Conservation (phyloP, 2,113 vertebrate genomes). For the Geococcyx californianus region DNA sequence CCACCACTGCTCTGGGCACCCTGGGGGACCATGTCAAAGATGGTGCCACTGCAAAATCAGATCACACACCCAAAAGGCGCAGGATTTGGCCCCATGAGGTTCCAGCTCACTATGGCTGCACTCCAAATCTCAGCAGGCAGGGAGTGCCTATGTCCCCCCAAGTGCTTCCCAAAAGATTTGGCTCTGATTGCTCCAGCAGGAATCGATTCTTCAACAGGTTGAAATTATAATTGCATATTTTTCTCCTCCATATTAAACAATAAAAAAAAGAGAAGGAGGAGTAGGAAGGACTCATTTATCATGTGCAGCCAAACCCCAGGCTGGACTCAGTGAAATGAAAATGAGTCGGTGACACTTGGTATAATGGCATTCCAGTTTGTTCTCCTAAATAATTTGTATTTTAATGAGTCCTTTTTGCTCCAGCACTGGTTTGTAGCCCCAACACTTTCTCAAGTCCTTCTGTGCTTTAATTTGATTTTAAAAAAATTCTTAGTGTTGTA, state of each 20-base stretch:
- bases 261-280: not conserved
- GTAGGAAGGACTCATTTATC: slow-evolving; percentile 8
- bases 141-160: not conserved
- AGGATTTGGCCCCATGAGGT: not conserved
- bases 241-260: not conserved
- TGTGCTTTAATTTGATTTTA: slow-evolving; percentile 11
- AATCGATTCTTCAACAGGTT: not conserved
- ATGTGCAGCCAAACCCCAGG: slow-evolving; percentile 2
- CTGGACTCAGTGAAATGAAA: slow-evolving; percentile 23
- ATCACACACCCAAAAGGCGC: no score
- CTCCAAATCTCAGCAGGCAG: not conserved
- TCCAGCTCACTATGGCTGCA: not conserved
- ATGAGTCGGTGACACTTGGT: not conserved
- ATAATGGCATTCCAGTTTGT: slow-evolving; percentile 27
- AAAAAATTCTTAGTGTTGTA: not conserved
- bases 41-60: not conserved
- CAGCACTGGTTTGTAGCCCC: slow-evolving; percentile 74
- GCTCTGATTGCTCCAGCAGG: not conserved
- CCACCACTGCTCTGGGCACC: no score
- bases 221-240: not conserved
- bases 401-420: slow-evolving; percentile 39
- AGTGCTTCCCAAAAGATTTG: not conserved
- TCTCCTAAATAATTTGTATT: slow-evolving; percentile 45
- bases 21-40: no score
- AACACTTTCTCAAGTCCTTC: not conserved